Percentiles rank a stretch among this genome's conserved stretches.
phyloP scores from a whole-genome alignment of 1,140 invertebrate genomes.

The Bombus impatiens region DNA sequence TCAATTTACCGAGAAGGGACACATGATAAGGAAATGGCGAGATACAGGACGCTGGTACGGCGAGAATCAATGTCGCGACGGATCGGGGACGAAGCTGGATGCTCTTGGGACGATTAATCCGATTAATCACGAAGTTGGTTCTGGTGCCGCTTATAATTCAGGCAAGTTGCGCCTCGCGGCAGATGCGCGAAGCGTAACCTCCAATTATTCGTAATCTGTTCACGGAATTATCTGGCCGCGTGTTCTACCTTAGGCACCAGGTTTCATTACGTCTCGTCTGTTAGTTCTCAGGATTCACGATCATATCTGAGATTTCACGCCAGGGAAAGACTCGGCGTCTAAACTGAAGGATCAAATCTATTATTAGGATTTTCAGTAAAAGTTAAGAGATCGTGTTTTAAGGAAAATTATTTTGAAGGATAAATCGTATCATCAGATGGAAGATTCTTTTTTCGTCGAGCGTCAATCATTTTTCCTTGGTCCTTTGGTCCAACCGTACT shows the following conservation, averaged over 20 bases:
- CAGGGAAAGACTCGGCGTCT: not conserved
- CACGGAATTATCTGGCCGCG: conserved; percentile 16
- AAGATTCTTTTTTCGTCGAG: not conserved
- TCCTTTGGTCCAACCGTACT: not conserved
- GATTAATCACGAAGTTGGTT: conserved; percentile 58
- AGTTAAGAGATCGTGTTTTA: too few species aligned
- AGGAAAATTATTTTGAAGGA: too few species aligned
- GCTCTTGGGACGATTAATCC: conserved; percentile 35
- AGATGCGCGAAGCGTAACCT: not conserved
- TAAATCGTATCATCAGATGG: not conserved
- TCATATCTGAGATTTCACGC: conserved; percentile 1
- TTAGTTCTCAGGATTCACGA: not conserved
- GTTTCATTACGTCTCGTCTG: conserved; percentile 16
- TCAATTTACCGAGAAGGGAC: not conserved
- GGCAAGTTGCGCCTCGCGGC: not conserved
- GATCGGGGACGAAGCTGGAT: not conserved
- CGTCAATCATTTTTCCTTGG: not conserved
- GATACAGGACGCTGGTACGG: not conserved
- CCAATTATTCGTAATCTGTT: conserved; percentile 45
- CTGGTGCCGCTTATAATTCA: conserved; percentile 27
- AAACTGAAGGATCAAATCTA: not conserved
- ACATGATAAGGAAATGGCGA: not conserved
- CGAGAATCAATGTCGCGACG: conserved; percentile 3
- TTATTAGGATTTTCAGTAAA: not conserved
- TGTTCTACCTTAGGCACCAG: not conserved